phyloP scores from a whole-genome alignment of 2,113 vertebrate species.

The Epinephelus moara region DNA sequence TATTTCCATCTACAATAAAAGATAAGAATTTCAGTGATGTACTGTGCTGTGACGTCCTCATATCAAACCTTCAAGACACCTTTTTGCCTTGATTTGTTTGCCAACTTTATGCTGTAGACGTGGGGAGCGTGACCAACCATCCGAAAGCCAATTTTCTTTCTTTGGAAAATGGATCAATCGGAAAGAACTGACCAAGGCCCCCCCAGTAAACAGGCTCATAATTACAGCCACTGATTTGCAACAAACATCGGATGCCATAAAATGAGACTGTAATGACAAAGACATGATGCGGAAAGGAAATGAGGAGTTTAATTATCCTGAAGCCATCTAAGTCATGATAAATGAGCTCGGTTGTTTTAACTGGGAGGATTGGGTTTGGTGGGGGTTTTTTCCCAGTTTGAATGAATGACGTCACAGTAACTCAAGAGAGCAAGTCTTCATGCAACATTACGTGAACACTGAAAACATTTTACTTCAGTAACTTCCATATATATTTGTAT shows the following conservation, averaged over 20 bases:
- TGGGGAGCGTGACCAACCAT: constrained; percentile 32
- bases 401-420: neutral
- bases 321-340: neutral
- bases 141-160: constrained; percentile 19
- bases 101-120: constrained; percentile 37
- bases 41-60: neutral
- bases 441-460: neutral
- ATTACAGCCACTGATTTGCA: constrained; percentile 56
- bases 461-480: neutral
- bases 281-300: constrained; percentile 7
- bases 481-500: neutral
- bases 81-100: constrained; percentile 57
- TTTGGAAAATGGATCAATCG: constrained; percentile 25
- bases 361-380: neutral
- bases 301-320: constrained; percentile 17
- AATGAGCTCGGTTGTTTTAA: neutral
- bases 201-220: constrained; percentile 48
- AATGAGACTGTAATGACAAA: constrained; percentile 32
- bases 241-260: constrained; percentile 18
- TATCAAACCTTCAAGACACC: neutral
- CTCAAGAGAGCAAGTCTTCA: neutral
- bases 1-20: neutral
- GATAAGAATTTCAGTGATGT: neutral
- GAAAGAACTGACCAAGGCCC: constrained; percentile 12
- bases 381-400: neutral